phyloP scores from a whole-genome alignment of 2,113 vertebrate genomes.

The Aspidoscelis tigris region DNA sequence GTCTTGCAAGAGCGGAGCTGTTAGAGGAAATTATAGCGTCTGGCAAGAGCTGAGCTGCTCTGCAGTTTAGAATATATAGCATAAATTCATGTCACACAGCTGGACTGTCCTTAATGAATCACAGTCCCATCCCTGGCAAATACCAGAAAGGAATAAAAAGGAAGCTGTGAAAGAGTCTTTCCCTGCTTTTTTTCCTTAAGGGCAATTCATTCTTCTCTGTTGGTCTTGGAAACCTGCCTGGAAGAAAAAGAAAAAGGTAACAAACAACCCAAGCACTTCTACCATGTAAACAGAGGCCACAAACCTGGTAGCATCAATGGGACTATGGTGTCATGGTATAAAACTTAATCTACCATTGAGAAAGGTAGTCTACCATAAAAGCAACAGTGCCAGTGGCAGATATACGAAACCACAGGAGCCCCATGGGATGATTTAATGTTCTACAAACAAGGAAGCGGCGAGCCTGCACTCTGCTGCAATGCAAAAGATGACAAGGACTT shows the following conservation, averaged over 20 bases:
- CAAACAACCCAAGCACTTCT: background rate
- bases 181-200: background rate
- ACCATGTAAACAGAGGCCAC: background rate
- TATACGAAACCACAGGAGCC: conserved; percentile 31
- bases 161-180: background rate
- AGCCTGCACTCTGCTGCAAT: conserved; percentile 16
- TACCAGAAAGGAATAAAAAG: background rate
- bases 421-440: conserved; percentile 46
- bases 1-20: background rate
- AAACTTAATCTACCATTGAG: conserved; percentile 49
- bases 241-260: background rate
- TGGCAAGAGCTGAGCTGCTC: background rate
- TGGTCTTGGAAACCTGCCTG: conserved; percentile 4
- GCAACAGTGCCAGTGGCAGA: conserved; percentile 22
- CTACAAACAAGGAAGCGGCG: conserved; percentile 42
- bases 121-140: background rate
- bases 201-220: background rate
- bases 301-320: background rate
- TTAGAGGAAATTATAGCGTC: background rate
- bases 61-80: background rate
- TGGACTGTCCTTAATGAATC: background rate
- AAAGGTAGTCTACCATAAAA: conserved; percentile 40
- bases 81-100: background rate
- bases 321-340: conserved; percentile 34
- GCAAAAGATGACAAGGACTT: conserved; percentile 20